A percentile compares a stretch with the other conserved stretches of the same genome.
Evolutionary conservation across 2,888 invertebrate species (phyloP).

Genomic region (Odontocerum albicorne): DNA sequence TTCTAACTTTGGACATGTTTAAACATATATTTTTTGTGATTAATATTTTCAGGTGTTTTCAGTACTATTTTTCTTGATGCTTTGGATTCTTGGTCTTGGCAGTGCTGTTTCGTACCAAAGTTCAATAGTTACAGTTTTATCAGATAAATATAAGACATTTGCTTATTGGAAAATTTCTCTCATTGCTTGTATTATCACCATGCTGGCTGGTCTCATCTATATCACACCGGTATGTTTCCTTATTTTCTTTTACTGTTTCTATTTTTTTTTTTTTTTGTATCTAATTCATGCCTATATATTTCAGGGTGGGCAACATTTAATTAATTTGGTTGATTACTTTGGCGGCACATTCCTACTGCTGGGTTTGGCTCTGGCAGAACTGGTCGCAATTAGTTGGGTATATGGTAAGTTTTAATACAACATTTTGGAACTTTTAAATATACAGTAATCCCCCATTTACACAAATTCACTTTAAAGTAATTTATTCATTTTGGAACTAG

Average conservation of each 20-base stretch:
- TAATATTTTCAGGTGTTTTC: constrained; percentile 70
- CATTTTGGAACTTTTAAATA: too few relatives aligned
- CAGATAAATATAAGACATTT: constrained; percentile 66
- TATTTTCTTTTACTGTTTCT: background rate
- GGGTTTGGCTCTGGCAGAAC: constrained; percentile 59
- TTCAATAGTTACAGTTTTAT: constrained; percentile 66
- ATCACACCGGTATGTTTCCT: constrained; percentile 65
- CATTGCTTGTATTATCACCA: constrained; percentile 57
- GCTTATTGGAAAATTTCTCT: constrained; percentile 64
- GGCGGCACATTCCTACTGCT: constrained; percentile 64
- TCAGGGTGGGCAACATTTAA: constrained; percentile 63
- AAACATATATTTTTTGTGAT: too few relatives aligned
- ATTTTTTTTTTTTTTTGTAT: background rate
- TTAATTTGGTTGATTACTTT: constrained; percentile 62
- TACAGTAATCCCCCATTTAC: too few relatives aligned
- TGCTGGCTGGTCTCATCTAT: constrained; percentile 68
- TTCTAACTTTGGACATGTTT: too few relatives aligned
- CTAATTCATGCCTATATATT: background rate
- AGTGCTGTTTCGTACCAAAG: constrained; percentile 72
- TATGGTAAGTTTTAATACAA: too few relatives aligned
- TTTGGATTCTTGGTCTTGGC: constrained; percentile 78
- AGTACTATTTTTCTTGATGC: constrained; percentile 80
- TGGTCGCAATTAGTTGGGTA: constrained; percentile 58
- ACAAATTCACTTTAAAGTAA: too few relatives aligned
- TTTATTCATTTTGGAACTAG: too few relatives aligned